phyloP scores from a whole-genome alignment of 2,888 invertebrate genomes.

The Perdita meconis region DNA sequence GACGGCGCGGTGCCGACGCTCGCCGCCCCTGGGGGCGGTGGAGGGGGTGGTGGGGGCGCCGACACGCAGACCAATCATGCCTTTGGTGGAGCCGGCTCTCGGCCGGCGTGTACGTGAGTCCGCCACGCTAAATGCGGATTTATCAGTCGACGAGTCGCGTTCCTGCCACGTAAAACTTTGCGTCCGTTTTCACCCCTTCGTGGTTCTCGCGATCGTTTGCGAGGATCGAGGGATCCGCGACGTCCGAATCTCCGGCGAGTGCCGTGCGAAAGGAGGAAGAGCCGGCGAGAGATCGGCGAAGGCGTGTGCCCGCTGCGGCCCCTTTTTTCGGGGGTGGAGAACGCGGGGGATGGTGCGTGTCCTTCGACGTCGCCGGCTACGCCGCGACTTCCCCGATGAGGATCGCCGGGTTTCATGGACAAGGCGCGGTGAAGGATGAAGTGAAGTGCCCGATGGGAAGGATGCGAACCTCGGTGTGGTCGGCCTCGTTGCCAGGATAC shows the following conservation, averaged over 20 bases:
- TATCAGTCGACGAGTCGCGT: constrained; percentile 62
- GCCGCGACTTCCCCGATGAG: neutral
- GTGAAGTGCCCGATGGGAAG: constrained; percentile 58
- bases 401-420: neutral
- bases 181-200: constrained; percentile 45
- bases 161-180: constrained; percentile 58
- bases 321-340: constrained; percentile 47
- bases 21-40: constrained; percentile 67
- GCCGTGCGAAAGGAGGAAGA: constrained; percentile 5
- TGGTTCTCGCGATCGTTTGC: neutral
- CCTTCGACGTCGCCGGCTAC: constrained; percentile 22
- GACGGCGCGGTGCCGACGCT: constrained; percentile 65
- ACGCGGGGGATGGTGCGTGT: constrained; percentile 53
- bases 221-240: too few relatives aligned
- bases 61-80: constrained; percentile 75
- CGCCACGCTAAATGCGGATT: constrained; percentile 69
- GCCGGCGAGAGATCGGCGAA: constrained; percentile 33
- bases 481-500: neutral
- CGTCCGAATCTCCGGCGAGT: neutral
- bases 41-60: constrained; percentile 67
- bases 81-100: constrained; percentile 76
- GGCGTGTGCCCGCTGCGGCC: constrained; percentile 45
- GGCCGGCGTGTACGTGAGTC: constrained; percentile 74
- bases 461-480: constrained; percentile 21
- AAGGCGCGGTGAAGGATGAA: constrained; percentile 33